Conservation (phyloP, 2,888 invertebrate genomes). For the Molanna angustata region DNA sequence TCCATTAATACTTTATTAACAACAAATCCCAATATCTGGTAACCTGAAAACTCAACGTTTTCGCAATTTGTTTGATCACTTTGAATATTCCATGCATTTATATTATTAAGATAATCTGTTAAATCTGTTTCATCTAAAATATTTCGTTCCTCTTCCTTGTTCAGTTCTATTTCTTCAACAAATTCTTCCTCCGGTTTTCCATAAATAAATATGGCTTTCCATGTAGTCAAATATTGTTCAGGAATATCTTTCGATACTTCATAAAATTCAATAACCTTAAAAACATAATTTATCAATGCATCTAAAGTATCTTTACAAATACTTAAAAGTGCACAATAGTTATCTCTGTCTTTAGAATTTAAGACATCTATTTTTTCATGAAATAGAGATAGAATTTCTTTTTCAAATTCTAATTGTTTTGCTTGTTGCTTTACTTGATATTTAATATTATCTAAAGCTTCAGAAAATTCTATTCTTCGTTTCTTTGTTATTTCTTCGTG, state of each 20-base stretch:
- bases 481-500: constrained; percentile 54
- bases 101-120: constrained; percentile 53
- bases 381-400: constrained; percentile 7
- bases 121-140: constrained; percentile 56
- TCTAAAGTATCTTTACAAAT: constrained; percentile 54
- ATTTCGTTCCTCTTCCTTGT: constrained; percentile 48
- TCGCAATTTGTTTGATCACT: constrained; percentile 48
- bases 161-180: too few relatives aligned
- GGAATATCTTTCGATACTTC: constrained; percentile 46
- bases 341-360: constrained; percentile 9
- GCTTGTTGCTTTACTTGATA: constrained; percentile 53
- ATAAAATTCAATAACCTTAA: constrained; percentile 53
- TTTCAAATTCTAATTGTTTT: constrained; percentile 38
- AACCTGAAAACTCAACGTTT: constrained; percentile 47
- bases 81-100: constrained; percentile 54
- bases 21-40: constrained; percentile 50
- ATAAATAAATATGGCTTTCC: constrained; percentile 56
- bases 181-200: constrained; percentile 47
- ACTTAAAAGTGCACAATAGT: constrained; percentile 30
- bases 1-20: constrained; percentile 53
- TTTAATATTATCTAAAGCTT: constrained; percentile 46
- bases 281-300: constrained; percentile 56
- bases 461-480: constrained; percentile 52
- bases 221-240: constrained; percentile 50
- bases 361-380: constrained; percentile 10